Conservation (phyloP, 2,113 vertebrate species). For the Mustela nigripes region DNA sequence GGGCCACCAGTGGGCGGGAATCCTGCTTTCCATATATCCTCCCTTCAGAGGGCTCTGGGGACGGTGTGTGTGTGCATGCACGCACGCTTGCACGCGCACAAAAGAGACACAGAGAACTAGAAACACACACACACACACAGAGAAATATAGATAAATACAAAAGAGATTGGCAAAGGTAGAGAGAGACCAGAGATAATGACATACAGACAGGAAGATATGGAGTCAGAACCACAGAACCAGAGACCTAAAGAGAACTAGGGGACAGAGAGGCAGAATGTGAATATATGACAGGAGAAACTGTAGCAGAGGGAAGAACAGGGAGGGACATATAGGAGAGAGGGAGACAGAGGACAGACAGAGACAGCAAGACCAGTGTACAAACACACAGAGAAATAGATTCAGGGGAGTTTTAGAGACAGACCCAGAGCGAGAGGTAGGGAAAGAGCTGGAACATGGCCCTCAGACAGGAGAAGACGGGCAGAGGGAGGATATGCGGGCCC, state of each 20-base stretch:
- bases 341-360: neutral
- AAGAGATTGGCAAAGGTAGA: neutral
- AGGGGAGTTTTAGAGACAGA: neutral
- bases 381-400: neutral
- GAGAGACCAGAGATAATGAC: neutral
- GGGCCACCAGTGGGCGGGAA: neutral
- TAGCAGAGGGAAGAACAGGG: neutral
- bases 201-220: neutral
- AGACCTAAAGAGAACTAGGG: neutral
- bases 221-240: neutral
- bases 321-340: neutral
- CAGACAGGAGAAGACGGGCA: neutral
- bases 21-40: slow-evolving; percentile 2
- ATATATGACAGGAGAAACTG: neutral
- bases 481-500: neutral
- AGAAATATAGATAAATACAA: neutral
- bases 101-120: neutral
- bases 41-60: neutral
- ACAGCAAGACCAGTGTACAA: neutral
- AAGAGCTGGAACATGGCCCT: neutral
- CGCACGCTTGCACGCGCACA: rapidly evolving
- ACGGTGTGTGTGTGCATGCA: neutral
- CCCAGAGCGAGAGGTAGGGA: neutral
- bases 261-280: neutral
- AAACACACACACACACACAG: neutral